A percentile compares a stretch with the other conserved stretches of the same genome.
phyloP scores from a whole-genome alignment of 2,797 vertebrate genomes.

The Hypotaenidia philippensis region DNA sequence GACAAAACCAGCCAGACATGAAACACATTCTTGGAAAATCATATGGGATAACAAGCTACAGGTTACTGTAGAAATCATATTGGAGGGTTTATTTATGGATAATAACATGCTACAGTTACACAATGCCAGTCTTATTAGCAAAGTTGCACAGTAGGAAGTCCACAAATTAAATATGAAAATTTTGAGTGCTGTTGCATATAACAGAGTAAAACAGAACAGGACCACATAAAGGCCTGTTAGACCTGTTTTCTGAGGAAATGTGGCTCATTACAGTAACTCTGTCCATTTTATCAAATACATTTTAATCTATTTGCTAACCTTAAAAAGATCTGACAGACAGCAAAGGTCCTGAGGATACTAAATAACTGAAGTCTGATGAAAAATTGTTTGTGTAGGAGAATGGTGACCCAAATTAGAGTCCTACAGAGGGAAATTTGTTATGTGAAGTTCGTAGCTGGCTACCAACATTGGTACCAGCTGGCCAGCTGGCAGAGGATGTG shows the following conservation, averaged over 20 bases:
- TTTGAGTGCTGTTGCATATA: neutral
- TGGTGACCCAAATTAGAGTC: neutral
- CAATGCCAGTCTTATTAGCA: neutral
- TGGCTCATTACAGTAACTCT: neutral
- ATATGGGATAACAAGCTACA: neutral
- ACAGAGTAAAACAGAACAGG: neutral
- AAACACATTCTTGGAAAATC: neutral
- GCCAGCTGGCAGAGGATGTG: neutral
- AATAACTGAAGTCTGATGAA: neutral
- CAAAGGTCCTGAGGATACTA: neutral
- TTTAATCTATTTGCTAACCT: neutral
- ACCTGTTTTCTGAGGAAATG: neutral
- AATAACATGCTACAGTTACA: neutral
- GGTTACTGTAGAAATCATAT: neutral
- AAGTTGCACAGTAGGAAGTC: neutral
- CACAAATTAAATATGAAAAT: neutral
- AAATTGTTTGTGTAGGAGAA: neutral
- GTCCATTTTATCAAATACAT: neutral
- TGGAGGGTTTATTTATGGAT: neutral
- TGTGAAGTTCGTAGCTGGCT: neutral
- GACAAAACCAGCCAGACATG: neutral
- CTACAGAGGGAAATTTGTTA: neutral
- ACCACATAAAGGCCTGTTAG: neutral
- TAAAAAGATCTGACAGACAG: neutral
- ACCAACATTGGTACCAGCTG: neutral